phyloP scores from a whole-genome alignment of 2,113 vertebrate species.

The Xiphias gladius region DNA sequence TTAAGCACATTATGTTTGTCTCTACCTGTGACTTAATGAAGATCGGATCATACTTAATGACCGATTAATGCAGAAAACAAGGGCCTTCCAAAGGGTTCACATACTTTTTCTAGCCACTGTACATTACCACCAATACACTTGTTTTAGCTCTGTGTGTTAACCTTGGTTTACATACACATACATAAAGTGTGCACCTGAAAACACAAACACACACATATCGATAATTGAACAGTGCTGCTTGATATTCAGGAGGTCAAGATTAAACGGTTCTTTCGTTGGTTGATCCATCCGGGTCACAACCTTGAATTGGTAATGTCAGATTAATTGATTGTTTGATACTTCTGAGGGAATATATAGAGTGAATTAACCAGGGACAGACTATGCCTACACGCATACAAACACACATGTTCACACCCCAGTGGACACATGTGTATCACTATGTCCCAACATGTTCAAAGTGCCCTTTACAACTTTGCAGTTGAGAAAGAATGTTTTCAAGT shows the following conservation, averaged over 20 bases:
- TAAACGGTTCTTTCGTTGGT: slow-evolving; percentile 65
- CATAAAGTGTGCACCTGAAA: not conserved
- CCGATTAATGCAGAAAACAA: not conserved
- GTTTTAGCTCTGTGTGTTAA: not conserved
- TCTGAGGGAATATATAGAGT: slow-evolving; percentile 53
- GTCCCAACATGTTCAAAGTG: not conserved
- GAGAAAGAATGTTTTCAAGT: slow-evolving; percentile 1
- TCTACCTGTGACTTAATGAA: not conserved
- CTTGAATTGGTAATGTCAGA: slow-evolving; percentile 70
- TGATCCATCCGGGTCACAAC: slow-evolving; percentile 61
- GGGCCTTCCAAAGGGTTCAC: not conserved
- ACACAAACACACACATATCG: slow-evolving; percentile 2
- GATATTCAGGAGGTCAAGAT: slow-evolving; percentile 68
- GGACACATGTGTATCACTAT: not conserved
- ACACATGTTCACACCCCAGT: not conserved
- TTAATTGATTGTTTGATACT: slow-evolving; percentile 64
- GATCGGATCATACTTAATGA: not conserved
- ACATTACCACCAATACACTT: not conserved
- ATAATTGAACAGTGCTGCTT: slow-evolving; percentile 18
- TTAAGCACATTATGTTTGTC: not conserved
- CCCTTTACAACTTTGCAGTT: not conserved
- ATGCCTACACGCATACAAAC: slow-evolving; percentile 6
- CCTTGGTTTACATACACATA: not conserved
- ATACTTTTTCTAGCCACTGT: not conserved
- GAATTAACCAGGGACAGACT: slow-evolving; percentile 39